These are phyloP conservation scores for Athalia rosae DNA, from an alignment of 2,888 invertebrate species.

Conservation along the genomic window DNA sequence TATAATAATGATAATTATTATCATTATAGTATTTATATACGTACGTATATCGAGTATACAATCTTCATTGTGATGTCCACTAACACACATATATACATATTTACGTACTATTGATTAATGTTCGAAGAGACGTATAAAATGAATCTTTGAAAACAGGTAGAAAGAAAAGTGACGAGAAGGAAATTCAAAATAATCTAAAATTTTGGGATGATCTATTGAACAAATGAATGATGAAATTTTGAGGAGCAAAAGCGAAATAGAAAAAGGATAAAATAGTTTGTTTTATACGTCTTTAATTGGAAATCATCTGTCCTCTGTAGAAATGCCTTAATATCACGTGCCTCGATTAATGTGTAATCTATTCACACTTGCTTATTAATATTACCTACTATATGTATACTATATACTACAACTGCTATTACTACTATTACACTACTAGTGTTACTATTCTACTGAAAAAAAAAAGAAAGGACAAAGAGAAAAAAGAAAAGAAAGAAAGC, in stretches of 20 bases:
- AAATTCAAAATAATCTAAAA: neutral
- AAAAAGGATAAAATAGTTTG: slow-evolving; percentile 43
- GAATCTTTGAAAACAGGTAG: neutral
- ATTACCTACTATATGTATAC: too few relatives aligned
- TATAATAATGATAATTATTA: neutral
- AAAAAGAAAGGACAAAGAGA: too few relatives aligned
- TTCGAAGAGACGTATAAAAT: slow-evolving; percentile 58
- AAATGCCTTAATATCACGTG: slow-evolving; percentile 70
- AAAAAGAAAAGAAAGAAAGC: too few relatives aligned
- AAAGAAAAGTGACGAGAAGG: neutral
- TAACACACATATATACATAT: slow-evolving; percentile 54
- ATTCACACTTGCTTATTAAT: slow-evolving; percentile 62
- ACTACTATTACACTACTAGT: slow-evolving; percentile 45
- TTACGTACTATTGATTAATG: neutral
- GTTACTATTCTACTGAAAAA: neutral
- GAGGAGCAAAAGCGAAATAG: slow-evolving; percentile 32
- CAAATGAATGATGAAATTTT: neutral
- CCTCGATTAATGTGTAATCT: slow-evolving; percentile 68
- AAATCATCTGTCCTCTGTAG: slow-evolving; percentile 64
- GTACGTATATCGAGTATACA: slow-evolving; percentile 50
- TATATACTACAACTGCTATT: too few relatives aligned
- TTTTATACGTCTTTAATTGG: slow-evolving; percentile 54
- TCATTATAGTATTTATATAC: neutral
- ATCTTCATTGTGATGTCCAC: slow-evolving; percentile 63
- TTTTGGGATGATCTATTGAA: slow-evolving; percentile 9